phyloP scores from a whole-genome alignment of 2,113 vertebrate species.

The Lutjanus erythropterus region DNA sequence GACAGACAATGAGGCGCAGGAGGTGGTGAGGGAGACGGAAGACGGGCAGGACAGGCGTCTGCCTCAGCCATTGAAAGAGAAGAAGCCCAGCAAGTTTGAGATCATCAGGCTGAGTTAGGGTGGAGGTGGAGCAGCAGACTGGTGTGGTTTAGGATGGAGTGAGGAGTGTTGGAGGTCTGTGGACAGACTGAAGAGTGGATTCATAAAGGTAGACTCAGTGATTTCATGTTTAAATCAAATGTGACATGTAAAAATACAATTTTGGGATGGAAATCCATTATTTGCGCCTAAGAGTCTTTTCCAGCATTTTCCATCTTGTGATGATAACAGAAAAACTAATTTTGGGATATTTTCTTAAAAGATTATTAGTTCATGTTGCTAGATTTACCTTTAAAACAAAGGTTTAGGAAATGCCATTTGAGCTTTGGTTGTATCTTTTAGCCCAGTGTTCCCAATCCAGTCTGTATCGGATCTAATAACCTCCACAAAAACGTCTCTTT shows the following conservation, averaged over 20 bases:
- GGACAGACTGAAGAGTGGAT: slow-evolving; percentile 37
- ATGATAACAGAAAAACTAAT: background rate
- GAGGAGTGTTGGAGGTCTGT: slow-evolving; percentile 21
- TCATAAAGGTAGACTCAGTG: slow-evolving; percentile 26
- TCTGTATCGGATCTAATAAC: slow-evolving; percentile 41
- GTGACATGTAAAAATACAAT: background rate
- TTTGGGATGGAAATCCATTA: slow-evolving; percentile 18
- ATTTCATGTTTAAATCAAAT: slow-evolving; percentile 20
- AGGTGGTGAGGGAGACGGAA: slow-evolving; percentile 83
- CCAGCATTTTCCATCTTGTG: background rate
- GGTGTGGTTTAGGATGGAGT: background rate
- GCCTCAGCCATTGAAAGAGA: slow-evolving; percentile 70
- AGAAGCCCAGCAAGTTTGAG: slow-evolving; percentile 69
- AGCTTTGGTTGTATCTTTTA: slow-evolving; percentile 27
- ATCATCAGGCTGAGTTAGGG: slow-evolving; percentile 82
- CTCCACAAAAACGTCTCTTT: background rate
- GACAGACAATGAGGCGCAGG: slow-evolving; percentile 80
- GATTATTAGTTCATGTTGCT: background rate
- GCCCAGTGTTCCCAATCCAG: slow-evolving; percentile 22
- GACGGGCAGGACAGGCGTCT: slow-evolving; percentile 82
- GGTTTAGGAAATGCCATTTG: background rate
- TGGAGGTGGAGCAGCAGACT: background rate
- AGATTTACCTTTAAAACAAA: slow-evolving; percentile 19
- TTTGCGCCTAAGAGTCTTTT: background rate
- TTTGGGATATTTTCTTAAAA: background rate